Evolutionary conservation across 2,113 vertebrate genomes (phyloP).

Genomic region (Galbula dea): DNA sequence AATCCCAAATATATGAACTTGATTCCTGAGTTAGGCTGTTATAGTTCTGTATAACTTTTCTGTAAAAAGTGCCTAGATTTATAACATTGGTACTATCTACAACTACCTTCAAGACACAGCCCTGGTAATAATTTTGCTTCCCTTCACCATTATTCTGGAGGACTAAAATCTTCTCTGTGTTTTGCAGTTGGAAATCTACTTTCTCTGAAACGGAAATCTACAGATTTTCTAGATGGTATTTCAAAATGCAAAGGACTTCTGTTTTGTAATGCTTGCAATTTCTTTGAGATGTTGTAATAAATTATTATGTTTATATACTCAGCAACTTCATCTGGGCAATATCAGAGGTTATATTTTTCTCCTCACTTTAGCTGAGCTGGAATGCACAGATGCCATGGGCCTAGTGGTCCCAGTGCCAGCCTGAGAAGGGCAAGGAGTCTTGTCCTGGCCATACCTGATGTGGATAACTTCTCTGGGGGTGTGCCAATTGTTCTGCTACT

Average conservation of each 20-base stretch:
- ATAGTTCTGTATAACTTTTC: not conserved
- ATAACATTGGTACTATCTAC: not conserved
- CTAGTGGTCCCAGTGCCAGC: conserved; percentile 12
- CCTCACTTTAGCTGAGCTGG: not conserved
- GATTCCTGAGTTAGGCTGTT: not conserved
- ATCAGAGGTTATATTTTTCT: not conserved
- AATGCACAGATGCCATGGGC: conserved; percentile 26
- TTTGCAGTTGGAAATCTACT: not conserved
- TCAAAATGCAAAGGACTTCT: not conserved
- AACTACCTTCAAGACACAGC: not conserved
- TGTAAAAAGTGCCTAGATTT: not conserved
- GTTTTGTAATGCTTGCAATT: not conserved
- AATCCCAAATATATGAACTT: not conserved
- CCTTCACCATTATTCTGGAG: not conserved
- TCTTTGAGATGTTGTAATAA: not conserved
- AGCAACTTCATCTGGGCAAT: not conserved
- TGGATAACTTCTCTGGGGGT: not conserved
- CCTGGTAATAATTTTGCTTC: not conserved
- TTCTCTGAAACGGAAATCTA: not conserved
- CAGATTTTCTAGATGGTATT: not conserved
- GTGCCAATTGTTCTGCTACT: not conserved
- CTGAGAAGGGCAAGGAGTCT: conserved; percentile 20
- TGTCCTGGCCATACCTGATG: not conserved
- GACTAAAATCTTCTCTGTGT: not conserved
- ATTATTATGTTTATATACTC: not conserved